Conservation (phyloP, 2,797 vertebrate genomes). For the Hephaestus fuliginosus region DNA sequence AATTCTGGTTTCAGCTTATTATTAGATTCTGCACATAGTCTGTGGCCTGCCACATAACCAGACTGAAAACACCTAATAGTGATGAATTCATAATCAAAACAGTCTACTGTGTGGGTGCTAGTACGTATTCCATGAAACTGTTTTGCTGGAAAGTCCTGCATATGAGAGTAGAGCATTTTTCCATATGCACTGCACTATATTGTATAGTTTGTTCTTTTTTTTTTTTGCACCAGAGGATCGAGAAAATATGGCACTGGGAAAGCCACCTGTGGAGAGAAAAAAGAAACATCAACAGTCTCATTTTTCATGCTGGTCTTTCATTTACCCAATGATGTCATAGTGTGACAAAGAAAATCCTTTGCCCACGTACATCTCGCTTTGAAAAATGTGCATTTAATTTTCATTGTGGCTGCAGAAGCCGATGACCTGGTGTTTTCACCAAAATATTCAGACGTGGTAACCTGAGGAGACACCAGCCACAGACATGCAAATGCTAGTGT, state of each 20-base stretch:
- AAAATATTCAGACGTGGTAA: slow-evolving; percentile 59
- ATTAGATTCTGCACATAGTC: slow-evolving; percentile 32
- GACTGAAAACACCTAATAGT: slow-evolving; percentile 36
- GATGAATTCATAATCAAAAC: slow-evolving; percentile 57
- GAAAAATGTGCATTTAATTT: slow-evolving; percentile 61
- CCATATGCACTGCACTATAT: neutral
- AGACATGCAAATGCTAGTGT: slow-evolving; percentile 76
- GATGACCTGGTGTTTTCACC: slow-evolving; percentile 52
- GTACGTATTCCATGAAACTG: slow-evolving; percentile 25
- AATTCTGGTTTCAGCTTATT: slow-evolving; percentile 53
- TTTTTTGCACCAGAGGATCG: neutral
- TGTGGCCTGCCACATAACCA: slow-evolving; percentile 47
- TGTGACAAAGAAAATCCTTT: slow-evolving; percentile 31
- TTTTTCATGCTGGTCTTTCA: slow-evolving; percentile 46
- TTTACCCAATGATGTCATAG: slow-evolving; percentile 37
- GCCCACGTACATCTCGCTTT: slow-evolving; percentile 18
- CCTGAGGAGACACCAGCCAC: slow-evolving; percentile 57
- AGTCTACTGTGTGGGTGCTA: slow-evolving; percentile 22
- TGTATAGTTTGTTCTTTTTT: neutral
- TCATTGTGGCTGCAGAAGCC: slow-evolving; percentile 32
- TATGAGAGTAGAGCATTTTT: slow-evolving; percentile 12
- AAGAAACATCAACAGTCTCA: slow-evolving; percentile 36
- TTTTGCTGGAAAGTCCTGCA: slow-evolving; percentile 35
- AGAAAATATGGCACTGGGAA: neutral
- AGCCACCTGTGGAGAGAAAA: slow-evolving; percentile 32